Evolutionary conservation across 2,113 vertebrate species (phyloP).

Genomic region (Shinisaurus crocodilurus): DNA sequence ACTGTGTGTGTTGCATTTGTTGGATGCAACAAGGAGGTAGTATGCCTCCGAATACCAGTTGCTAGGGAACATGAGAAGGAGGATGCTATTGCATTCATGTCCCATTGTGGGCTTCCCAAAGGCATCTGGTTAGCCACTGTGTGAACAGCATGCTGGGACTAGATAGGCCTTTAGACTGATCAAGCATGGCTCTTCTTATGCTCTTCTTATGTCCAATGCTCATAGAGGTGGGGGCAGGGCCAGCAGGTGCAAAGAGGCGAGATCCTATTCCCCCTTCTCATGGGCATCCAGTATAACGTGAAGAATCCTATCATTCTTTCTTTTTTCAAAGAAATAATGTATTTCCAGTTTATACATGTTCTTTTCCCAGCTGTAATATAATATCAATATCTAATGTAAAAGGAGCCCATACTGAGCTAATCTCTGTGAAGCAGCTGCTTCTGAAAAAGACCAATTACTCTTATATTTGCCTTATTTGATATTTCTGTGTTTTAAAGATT

Average conservation of each 20-base stretch:
- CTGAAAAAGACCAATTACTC: slow-evolving; percentile 49
- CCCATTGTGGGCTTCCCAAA: no score
- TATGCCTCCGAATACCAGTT: no score
- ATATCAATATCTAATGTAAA: slow-evolving; percentile 38
- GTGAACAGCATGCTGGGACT: no score
- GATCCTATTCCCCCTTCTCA: no score
- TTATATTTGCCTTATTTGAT: slow-evolving; percentile 54
- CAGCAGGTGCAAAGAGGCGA: background rate
- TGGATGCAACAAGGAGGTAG: no score
- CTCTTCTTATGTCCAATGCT: background rate
- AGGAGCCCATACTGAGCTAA: slow-evolving; percentile 37
- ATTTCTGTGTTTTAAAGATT: slow-evolving; percentile 44
- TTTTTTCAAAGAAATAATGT: slow-evolving; percentile 23
- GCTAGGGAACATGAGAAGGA: no score
- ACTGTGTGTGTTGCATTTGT: no score
- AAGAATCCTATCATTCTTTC: background rate
- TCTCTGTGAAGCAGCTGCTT: slow-evolving; percentile 47
- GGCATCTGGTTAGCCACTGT: no score
- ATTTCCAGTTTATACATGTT: slow-evolving; percentile 34
- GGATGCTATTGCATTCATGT: no score
- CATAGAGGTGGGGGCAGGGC: background rate
- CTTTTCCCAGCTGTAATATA: slow-evolving; percentile 52
- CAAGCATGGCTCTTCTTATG: background rate
- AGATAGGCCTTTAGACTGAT: no score
- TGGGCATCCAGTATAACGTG: background rate